Conservation (phyloP, 2,113 vertebrate species). For the Ivindomyrus marchei region DNA sequence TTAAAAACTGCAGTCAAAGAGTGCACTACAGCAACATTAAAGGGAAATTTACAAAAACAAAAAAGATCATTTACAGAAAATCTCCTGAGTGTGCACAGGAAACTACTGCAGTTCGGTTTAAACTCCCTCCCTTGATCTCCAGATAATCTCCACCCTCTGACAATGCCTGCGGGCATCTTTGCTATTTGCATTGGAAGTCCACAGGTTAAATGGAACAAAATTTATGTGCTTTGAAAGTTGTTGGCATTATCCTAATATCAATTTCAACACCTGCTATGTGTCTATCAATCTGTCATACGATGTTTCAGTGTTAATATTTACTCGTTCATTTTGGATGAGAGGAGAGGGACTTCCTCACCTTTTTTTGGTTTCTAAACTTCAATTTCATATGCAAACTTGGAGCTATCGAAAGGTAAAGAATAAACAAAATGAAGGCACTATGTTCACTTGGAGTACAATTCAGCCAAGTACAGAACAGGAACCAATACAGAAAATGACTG, state of each 20-base stretch:
- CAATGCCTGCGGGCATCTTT: not conserved
- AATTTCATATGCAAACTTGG: not conserved
- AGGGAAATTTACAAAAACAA: not conserved
- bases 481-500: not conserved
- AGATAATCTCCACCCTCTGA: not conserved
- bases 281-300: not conserved
- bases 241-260: not conserved
- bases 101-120: not conserved
- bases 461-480: not conserved
- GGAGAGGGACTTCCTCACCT: not conserved
- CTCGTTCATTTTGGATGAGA: not conserved
- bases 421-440: not conserved
- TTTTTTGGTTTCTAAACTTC: not conserved
- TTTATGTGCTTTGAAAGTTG: not conserved
- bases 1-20: not conserved
- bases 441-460: not conserved
- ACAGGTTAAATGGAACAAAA: not conserved
- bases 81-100: not conserved
- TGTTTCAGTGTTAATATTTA: not conserved
- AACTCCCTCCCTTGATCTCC: not conserved
- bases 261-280: not conserved
- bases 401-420: not conserved
- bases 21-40: not conserved
- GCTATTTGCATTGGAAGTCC: not conserved
- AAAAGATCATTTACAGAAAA: not conserved